Conservation (phyloP, 2,888 invertebrate species). For the Melieria picta region DNA sequence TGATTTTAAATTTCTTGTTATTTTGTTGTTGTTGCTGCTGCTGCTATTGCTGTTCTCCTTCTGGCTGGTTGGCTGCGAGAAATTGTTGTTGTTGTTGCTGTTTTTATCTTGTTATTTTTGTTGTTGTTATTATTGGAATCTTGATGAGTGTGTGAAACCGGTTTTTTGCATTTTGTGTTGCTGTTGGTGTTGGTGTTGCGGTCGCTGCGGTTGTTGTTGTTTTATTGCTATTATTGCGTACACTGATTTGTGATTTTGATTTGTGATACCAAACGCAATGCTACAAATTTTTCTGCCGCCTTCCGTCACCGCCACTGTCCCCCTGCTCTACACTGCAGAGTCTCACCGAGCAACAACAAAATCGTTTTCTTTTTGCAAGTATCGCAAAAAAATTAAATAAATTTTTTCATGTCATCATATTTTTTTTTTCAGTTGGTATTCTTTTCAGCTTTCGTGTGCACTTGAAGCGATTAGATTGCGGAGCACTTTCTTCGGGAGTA, state of each 20-base stretch:
- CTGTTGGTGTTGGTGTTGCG: not conserved
- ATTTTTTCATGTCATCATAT: too few relatives aligned
- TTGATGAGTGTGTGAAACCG: slow-evolving; percentile 41
- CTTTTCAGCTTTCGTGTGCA: too few relatives aligned
- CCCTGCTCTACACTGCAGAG: too few relatives aligned
- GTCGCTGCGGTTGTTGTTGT: slow-evolving; percentile 6
- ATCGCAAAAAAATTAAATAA: too few relatives aligned
- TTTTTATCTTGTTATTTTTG: slow-evolving; percentile 11
- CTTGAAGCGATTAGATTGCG: too few relatives aligned
- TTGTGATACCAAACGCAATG: not conserved
- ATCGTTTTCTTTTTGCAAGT: too few relatives aligned
- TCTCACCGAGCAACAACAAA: too few relatives aligned
- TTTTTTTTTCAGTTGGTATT: too few relatives aligned
- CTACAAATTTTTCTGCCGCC: too few relatives aligned
- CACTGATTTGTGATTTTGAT: slow-evolving; percentile 20
- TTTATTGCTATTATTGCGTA: slow-evolving; percentile 8
- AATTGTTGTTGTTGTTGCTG: slow-evolving; percentile 31
- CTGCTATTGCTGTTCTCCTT: slow-evolving; percentile 20
- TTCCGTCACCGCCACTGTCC: too few relatives aligned
- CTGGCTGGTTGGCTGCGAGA: slow-evolving; percentile 22
- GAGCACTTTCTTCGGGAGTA: too few relatives aligned
- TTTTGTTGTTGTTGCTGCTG: slow-evolving; percentile 20
- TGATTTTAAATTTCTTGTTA: slow-evolving; percentile 36
- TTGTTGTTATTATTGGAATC: slow-evolving; percentile 9
- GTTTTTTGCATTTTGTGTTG: slow-evolving; percentile 42